phyloP scores from a whole-genome alignment of 2,888 invertebrate genomes.

The Sphinx pinastri region DNA sequence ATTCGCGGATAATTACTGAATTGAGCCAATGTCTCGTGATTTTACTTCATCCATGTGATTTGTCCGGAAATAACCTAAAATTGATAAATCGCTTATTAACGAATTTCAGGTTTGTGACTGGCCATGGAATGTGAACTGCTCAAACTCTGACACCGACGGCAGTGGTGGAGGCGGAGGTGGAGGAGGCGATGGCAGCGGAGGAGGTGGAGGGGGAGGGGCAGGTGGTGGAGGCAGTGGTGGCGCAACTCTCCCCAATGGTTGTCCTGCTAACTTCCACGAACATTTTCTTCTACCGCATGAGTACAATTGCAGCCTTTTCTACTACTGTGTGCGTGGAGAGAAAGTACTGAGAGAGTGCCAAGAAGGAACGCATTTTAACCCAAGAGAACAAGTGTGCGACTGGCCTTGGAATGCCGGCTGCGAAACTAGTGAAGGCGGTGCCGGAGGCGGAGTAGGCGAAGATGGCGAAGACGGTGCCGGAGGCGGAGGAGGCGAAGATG shows the following conservation, averaged over 20 bases:
- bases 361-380: constrained; percentile 43
- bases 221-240: constrained; percentile 9
- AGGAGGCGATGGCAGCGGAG: not conserved
- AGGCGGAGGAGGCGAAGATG: constrained; percentile 30
- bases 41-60: no score
- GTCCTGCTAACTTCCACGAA: constrained; percentile 44
- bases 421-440: constrained; percentile 27
- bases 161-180: no score
- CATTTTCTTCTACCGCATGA: constrained; percentile 47
- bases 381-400: constrained; percentile 40
- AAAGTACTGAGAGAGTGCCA: constrained; percentile 36
- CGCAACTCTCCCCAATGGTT: constrained; percentile 43
- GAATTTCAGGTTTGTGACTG: constrained; percentile 46
- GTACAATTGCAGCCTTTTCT: constrained; percentile 45
- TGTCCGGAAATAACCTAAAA: not conserved
- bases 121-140: constrained; percentile 36
- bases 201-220: not conserved
- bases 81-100: not conserved
- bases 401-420: constrained; percentile 45
- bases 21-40: no score
- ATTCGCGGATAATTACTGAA: no score
- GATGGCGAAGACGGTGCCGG: constrained; percentile 30
- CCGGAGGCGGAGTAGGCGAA: constrained; percentile 27
- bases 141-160: no score
- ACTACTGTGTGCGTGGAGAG: constrained; percentile 37